Evolutionary conservation across 2,797 vertebrate genomes (phyloP).

Genomic region (Takifugu ocellatus): DNA sequence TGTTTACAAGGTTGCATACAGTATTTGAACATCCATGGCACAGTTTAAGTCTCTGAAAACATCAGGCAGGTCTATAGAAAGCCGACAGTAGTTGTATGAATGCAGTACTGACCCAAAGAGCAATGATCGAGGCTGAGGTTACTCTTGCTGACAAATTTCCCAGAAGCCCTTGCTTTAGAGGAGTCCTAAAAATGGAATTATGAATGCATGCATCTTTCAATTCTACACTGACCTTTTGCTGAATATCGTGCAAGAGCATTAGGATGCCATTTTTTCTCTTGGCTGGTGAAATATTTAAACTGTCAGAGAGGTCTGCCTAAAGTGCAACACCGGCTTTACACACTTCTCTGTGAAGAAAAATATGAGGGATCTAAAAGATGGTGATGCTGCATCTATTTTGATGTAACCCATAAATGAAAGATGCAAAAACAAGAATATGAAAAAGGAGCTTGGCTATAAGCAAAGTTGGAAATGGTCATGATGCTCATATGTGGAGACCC

Average conservation of each 20-base stretch:
- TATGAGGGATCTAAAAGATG: conserved; percentile 29
- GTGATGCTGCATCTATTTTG: conserved; percentile 29
- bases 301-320: conserved; percentile 37
- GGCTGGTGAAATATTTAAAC: conserved; percentile 75
- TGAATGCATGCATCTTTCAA: conserved; percentile 61
- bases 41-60: conserved; percentile 22
- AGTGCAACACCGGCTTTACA: conserved; percentile 33
- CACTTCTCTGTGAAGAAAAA: conserved; percentile 13
- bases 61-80: conserved; percentile 32
- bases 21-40: conserved; percentile 1
- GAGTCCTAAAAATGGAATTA: conserved; percentile 54
- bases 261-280: conserved; percentile 61
- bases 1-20: conserved; percentile 9
- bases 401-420: conserved; percentile 55
- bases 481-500: too few species aligned
- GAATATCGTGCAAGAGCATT: conserved; percentile 57
- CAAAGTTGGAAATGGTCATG: too few species aligned
- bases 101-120: conserved; percentile 47
- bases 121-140: conserved; percentile 52
- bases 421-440: conserved; percentile 19
- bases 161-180: conserved; percentile 51
- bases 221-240: conserved; percentile 68
- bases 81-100: conserved; percentile 36
- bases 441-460: too few species aligned
- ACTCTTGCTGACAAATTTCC: conserved; percentile 54